phyloP scores from a whole-genome alignment of 2,797 vertebrate species.

The Lutjanus campechanus region DNA sequence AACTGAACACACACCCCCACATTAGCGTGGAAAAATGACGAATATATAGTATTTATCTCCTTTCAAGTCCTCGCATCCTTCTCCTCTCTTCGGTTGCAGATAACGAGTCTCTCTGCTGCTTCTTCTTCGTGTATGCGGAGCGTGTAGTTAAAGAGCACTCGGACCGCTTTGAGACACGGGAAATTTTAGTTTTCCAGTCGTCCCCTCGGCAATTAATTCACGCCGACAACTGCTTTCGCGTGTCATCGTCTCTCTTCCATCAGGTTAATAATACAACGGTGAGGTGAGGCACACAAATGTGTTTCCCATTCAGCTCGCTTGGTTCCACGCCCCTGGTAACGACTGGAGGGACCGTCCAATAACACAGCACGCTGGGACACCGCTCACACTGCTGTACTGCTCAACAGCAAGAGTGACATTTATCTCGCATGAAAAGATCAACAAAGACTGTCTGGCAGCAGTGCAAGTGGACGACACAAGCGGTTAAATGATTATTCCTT shows the following conservation, averaged over 20 bases:
- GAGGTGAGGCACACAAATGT: conserved; percentile 57
- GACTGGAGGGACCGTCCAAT: conserved; percentile 74
- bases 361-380: conserved; percentile 55
- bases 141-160: conserved; percentile 27
- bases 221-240: conserved; percentile 37
- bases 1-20: conserved; percentile 4
- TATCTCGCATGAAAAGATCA: neutral
- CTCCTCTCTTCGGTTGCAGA: conserved; percentile 23
- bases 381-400: conserved; percentile 38
- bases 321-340: conserved; percentile 84
- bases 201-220: conserved; percentile 21
- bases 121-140: conserved; percentile 20
- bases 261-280: conserved; percentile 27
- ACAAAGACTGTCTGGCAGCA: neutral
- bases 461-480: neutral
- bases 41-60: conserved; percentile 48
- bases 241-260: conserved; percentile 42
- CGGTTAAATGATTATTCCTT: neutral
- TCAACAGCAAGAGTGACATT: conserved; percentile 21
- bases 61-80: conserved; percentile 60
- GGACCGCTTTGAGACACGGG: conserved; percentile 19
- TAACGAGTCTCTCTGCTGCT: conserved; percentile 35
- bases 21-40: neutral
- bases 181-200: neutral
- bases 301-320: conserved; percentile 68